Evolutionary conservation across 1,140 invertebrate genomes (phyloP).

Genomic region (Anthonomus grandis): DNA sequence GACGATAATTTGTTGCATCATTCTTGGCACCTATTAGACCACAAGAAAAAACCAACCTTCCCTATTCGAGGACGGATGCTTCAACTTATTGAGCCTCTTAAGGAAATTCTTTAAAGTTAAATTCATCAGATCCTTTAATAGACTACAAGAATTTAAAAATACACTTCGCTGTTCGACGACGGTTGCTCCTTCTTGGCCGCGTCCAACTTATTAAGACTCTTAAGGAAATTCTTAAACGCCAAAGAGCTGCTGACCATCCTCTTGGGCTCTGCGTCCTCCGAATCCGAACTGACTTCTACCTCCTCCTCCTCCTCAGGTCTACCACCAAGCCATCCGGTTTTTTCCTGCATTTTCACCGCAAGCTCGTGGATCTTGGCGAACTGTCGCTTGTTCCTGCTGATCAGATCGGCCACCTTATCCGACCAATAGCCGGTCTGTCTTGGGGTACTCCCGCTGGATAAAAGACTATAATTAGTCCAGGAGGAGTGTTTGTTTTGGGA

Average conservation of each 20-base stretch:
- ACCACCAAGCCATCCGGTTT: constrained; percentile 23
- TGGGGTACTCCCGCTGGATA: too few species aligned
- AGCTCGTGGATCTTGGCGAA: constrained; percentile 26
- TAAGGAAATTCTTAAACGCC: constrained; percentile 33
- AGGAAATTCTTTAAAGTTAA: too few species aligned
- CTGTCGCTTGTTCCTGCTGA: constrained; percentile 19
- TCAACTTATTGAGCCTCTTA: too few species aligned
- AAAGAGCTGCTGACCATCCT: constrained; percentile 32
- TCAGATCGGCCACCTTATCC: constrained; percentile 21
- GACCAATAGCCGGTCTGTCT: too few species aligned
- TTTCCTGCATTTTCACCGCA: constrained; percentile 27
- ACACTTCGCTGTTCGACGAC: constrained; percentile 4
- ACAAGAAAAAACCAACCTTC: too few species aligned
- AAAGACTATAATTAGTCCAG: too few species aligned
- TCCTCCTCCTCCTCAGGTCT: constrained; percentile 20
- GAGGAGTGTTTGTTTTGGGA: too few species aligned
- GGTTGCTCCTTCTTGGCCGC: constrained; percentile 3
- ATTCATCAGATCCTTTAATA: too few species aligned
- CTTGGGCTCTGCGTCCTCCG: constrained; percentile 22
- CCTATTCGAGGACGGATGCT: too few species aligned
- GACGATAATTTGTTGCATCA: too few species aligned
- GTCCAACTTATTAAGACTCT: constrained; percentile 21
- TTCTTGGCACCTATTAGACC: too few species aligned
- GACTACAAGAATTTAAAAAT: constrained; percentile 12
- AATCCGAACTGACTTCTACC: constrained; percentile 9